Conservation (phyloP, 2,113 vertebrate species). For the Cettia cetti region DNA sequence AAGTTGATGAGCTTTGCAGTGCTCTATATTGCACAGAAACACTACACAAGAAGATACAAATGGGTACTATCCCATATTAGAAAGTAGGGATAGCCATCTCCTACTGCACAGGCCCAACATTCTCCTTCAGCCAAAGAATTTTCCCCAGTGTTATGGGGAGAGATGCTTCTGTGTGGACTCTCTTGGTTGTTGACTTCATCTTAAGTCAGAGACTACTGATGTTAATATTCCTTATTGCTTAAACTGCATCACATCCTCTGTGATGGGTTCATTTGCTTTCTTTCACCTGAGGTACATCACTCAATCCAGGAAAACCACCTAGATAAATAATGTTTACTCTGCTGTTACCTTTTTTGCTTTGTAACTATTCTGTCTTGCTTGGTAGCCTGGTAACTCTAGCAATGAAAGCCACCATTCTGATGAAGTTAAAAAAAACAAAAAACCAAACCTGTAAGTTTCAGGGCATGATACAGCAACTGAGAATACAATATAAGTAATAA, state of each 20-base stretch:
- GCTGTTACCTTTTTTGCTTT: not conserved
- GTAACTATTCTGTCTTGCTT: not conserved
- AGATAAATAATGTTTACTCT: not conserved
- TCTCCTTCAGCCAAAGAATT: not conserved
- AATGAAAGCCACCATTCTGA: not conserved
- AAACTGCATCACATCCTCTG: not conserved
- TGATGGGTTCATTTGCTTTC: not conserved
- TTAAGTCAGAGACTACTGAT: not conserved
- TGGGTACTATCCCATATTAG: not conserved
- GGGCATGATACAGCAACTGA: not conserved
- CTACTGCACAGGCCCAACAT: not conserved
- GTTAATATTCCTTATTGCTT: not conserved
- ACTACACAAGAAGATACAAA: not conserved
- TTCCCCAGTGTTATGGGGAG: accelerated
- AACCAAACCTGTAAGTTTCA: accelerated
- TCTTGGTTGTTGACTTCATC: not conserved
- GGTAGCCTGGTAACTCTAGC: not conserved
- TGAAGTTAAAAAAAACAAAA: not conserved
- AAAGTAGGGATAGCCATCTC: not conserved
- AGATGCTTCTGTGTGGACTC: not conserved
- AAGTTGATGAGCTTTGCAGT: not conserved
- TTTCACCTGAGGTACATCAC: not conserved
- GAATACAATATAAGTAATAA: not conserved
- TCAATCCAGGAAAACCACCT: not conserved
- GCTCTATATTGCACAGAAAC: not conserved